Percentiles rank a stretch among this genome's conserved stretches.
Evolutionary conservation across 2,113 vertebrate species (phyloP).

Genomic region (Menidia beryllina): DNA sequence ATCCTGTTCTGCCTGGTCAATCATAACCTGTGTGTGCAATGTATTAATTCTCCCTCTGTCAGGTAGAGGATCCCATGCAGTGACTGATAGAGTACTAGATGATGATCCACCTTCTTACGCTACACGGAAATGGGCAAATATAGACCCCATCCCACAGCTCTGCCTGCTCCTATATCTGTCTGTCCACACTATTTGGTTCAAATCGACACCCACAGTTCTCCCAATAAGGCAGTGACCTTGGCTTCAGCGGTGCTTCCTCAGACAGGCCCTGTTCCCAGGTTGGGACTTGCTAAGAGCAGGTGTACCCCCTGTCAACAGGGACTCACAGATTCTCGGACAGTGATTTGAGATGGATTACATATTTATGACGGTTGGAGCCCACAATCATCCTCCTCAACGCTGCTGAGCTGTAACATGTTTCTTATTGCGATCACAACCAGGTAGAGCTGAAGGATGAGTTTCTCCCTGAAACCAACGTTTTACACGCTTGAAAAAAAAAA

Average conservation of each 20-base stretch:
- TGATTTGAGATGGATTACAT: conserved; percentile 42
- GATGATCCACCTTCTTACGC: conserved; percentile 18
- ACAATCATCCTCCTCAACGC: conserved; percentile 22
- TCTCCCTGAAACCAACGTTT: background rate
- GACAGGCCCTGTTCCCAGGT: conserved; percentile 28
- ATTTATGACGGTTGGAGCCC: conserved; percentile 54
- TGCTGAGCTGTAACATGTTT: conserved; percentile 34
- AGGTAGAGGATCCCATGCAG: background rate
- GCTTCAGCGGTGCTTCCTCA: conserved; percentile 22
- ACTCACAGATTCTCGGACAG: conserved; percentile 60
- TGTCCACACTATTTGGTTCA: conserved; percentile 19
- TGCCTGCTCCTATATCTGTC: conserved; percentile 11
- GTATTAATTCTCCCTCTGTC: background rate
- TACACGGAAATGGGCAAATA: conserved; percentile 27
- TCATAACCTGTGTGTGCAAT: too few relatives aligned
- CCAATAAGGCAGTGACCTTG: conserved; percentile 50
- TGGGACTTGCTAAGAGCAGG: conserved; percentile 56
- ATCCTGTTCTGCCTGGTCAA: too few relatives aligned
- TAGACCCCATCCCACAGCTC: conserved; percentile 1
- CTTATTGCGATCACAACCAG: conserved; percentile 5
- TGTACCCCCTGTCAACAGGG: conserved; percentile 68
- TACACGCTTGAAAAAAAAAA: background rate
- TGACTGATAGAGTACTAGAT: conserved; percentile 32
- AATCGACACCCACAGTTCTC: conserved; percentile 30
- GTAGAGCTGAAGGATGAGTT: background rate